Evolutionary conservation across 1,140 invertebrate genomes (phyloP).

Genomic region (Araneus ventricosus): DNA sequence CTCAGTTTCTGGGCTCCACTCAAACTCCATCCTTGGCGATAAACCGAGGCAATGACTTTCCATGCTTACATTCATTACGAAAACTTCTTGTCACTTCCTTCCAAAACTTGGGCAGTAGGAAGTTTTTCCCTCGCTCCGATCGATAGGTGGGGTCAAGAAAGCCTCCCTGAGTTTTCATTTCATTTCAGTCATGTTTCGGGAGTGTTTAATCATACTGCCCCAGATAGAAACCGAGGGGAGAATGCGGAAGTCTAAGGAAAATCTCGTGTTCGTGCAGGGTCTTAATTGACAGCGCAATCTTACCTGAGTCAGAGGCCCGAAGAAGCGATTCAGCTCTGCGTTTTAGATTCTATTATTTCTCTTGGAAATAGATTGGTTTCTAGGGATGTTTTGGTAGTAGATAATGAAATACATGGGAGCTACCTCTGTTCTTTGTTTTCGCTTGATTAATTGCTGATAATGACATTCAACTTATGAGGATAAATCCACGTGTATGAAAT

Average conservation of each 20-base stretch:
- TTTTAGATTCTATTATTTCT: too few relatives aligned
- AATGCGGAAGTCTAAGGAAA: constrained; percentile 45
- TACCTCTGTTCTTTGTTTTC: too few relatives aligned
- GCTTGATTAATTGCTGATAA: too few relatives aligned
- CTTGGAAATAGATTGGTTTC: background rate
- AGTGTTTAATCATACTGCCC: constrained; percentile 37
- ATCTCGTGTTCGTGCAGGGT: background rate
- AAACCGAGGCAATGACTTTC: background rate
- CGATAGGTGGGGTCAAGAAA: constrained; percentile 21
- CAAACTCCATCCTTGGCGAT: background rate
- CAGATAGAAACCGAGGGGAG: background rate
- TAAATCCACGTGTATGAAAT: too few relatives aligned
- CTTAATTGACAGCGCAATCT: background rate
- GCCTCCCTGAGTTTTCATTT: background rate
- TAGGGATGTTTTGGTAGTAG: too few relatives aligned
- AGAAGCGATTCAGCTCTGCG: background rate
- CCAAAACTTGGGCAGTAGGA: constrained; percentile 30
- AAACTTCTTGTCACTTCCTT: constrained; percentile 19
- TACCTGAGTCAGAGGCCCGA: background rate
- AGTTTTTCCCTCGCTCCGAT: background rate
- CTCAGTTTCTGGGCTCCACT: constrained; percentile 48
- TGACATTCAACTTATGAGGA: too few relatives aligned
- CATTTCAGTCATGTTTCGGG: constrained; percentile 30
- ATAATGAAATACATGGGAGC: too few relatives aligned
- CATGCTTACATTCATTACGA: constrained; percentile 32